phyloP scores from a whole-genome alignment of 2,113 vertebrate species.

The Eleginops maclovinus region DNA sequence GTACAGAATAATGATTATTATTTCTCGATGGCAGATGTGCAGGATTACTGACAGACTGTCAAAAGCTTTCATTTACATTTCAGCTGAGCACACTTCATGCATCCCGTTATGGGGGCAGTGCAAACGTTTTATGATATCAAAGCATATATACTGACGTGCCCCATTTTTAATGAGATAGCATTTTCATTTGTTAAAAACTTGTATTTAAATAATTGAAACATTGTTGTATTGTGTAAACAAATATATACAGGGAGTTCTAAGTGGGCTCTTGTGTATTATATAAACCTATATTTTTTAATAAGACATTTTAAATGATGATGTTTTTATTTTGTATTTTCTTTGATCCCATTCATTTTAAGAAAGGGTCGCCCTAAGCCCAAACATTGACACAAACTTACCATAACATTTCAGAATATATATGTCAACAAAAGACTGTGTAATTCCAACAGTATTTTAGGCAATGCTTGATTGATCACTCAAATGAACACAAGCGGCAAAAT shows the following conservation, averaged over 20 bases:
- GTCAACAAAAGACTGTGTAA: neutral
- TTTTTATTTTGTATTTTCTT: neutral
- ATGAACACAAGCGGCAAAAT: neutral
- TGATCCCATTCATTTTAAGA: neutral
- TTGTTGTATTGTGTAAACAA: neutral
- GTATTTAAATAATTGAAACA: neutral
- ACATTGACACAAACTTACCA: too few relatives aligned
- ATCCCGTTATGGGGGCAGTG: too few relatives aligned
- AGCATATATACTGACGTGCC: neutral
- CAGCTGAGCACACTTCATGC: constrained; percentile 8
- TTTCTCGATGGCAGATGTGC: neutral
- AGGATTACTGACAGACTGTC: neutral
- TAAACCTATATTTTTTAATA: neutral
- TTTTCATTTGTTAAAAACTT: neutral
- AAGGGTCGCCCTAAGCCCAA: neutral
- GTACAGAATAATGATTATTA: neutral
- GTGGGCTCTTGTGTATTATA: too few relatives aligned
- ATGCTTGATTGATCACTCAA: neutral
- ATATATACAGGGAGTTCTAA: too few relatives aligned
- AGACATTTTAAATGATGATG: neutral
- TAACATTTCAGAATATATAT: neutral
- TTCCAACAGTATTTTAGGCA: neutral
- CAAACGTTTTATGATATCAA: neutral
- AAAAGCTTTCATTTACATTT: neutral
- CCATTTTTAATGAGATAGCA: neutral